phyloP scores from a whole-genome alignment of 2,113 vertebrate genomes.

The Upupa epops region DNA sequence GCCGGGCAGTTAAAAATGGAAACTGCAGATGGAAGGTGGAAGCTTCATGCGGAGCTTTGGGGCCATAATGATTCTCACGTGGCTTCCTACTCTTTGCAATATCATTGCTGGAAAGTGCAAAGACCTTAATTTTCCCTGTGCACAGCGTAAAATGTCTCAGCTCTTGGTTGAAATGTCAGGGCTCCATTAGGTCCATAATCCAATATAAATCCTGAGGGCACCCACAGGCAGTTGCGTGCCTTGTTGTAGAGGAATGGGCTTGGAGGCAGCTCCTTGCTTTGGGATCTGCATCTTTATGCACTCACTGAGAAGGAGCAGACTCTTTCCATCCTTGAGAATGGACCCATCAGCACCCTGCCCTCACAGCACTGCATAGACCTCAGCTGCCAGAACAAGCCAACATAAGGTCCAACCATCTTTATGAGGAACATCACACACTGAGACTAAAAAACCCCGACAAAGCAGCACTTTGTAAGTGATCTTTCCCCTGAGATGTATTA shows the following conservation, averaged over 20 bases:
- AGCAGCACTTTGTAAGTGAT: background rate
- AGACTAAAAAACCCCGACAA: background rate
- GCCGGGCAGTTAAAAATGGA: background rate
- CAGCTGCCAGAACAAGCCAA: background rate
- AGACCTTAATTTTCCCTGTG: constrained; percentile 15
- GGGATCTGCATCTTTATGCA: background rate
- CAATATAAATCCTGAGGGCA: background rate
- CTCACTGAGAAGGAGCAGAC: background rate
- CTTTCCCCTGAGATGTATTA: background rate
- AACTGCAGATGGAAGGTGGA: background rate
- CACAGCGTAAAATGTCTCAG: background rate
- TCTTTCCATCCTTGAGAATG: fast-evolving
- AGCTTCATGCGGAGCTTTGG: background rate
- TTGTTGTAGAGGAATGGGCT: background rate
- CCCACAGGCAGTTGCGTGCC: background rate
- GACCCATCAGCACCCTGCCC: background rate
- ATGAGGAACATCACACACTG: background rate
- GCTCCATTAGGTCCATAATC: background rate
- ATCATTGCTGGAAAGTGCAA: background rate
- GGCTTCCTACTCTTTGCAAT: background rate
- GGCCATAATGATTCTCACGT: background rate
- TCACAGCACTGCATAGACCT: fast-evolving
- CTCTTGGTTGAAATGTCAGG: background rate
- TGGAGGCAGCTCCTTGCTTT: background rate
- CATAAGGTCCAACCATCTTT: background rate